Conservation (phyloP, 1,140 invertebrate genomes). For the Lepidurus couesii region DNA sequence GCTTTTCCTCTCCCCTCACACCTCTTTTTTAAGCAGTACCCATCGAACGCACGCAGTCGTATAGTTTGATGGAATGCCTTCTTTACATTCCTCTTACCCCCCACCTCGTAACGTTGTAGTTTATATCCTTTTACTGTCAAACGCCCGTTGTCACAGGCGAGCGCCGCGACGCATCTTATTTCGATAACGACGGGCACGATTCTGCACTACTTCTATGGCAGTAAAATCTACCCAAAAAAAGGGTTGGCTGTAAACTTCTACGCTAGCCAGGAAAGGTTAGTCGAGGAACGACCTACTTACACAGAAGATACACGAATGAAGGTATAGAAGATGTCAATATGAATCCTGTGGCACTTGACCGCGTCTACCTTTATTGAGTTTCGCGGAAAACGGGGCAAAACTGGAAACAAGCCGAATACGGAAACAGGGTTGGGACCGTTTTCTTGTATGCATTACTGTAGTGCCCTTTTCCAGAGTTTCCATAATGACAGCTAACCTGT, state of each 20-base stretch:
- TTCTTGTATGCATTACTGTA: background rate
- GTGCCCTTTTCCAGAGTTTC: background rate
- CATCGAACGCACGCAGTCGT: constrained; percentile 3
- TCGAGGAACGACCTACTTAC: background rate
- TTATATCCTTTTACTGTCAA: background rate
- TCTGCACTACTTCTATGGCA: background rate
- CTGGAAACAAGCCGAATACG: background rate
- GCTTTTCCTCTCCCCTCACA: constrained; percentile 6
- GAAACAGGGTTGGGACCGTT: background rate
- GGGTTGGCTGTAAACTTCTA: background rate
- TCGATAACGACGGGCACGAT: background rate
- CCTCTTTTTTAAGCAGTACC: constrained; percentile 8
- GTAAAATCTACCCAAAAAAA: background rate
- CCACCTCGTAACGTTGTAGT: background rate
- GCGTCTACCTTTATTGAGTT: background rate
- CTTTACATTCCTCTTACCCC: background rate
- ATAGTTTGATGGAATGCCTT: background rate
- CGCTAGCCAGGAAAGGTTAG: background rate
- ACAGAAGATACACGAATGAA: background rate
- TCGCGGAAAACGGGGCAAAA: background rate
- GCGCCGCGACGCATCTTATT: constrained; percentile 7
- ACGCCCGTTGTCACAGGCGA: background rate
- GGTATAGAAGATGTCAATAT: background rate
- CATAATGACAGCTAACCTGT: background rate
- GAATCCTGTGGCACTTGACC: background rate